Evolutionary conservation across 2,797 vertebrate species (phyloP).

Genomic region (Chaetophractus vellerosus): DNA sequence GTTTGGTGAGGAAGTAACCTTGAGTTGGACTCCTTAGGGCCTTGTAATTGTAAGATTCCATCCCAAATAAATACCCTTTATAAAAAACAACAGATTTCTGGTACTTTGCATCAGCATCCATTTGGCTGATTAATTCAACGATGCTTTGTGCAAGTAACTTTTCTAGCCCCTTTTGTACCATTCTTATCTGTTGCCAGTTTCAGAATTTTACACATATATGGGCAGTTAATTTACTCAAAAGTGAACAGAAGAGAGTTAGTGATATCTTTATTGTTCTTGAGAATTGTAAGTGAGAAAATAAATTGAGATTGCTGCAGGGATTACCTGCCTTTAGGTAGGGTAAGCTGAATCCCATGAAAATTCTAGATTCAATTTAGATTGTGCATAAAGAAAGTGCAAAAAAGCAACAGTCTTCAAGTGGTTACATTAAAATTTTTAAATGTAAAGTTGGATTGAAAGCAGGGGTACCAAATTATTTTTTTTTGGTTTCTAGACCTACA

Average conservation of each 20-base stretch:
- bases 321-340: too few species aligned
- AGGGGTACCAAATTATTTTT: background rate
- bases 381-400: background rate
- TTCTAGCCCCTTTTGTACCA: background rate
- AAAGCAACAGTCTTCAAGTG: background rate
- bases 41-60: too few species aligned
- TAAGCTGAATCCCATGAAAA: background rate
- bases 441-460: background rate
- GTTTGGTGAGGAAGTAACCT: too few species aligned
- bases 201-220: background rate
- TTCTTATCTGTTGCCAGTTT: background rate
- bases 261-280: background rate
- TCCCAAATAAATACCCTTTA: too few species aligned
- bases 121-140: too few species aligned
- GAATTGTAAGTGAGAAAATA: slow-evolving; percentile 47
- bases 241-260: background rate
- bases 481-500: background rate
- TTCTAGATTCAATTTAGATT: slow-evolving; percentile 48
- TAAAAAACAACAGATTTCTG: too few species aligned
- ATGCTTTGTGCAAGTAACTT: background rate
- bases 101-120: too few species aligned
- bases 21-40: too few species aligned
- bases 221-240: background rate
- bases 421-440: background rate
- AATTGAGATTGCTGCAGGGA: background rate